Evolutionary conservation across 2,113 vertebrate genomes (phyloP).

Genomic region (Menura novaehollandiae): DNA sequence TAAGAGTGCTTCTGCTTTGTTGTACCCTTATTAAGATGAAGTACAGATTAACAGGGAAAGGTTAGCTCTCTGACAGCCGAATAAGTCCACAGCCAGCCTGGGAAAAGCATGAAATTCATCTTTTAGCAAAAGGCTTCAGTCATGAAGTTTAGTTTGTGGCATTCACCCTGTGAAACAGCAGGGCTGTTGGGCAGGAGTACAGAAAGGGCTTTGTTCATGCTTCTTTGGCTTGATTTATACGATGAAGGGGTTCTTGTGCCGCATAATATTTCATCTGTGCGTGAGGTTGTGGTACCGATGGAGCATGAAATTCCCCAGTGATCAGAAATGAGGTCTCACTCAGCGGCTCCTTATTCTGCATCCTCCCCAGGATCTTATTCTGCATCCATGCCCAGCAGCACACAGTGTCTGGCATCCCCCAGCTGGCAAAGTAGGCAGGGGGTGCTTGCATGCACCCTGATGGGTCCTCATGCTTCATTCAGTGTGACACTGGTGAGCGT

Average conservation of each 20-base stretch:
- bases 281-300: neutral
- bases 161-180: neutral
- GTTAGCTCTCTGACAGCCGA: neutral
- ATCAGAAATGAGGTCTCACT: neutral
- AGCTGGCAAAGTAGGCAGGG: neutral
- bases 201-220: constrained; percentile 45
- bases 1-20: neutral
- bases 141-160: constrained; percentile 9
- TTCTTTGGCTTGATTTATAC: constrained; percentile 1
- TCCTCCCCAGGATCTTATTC: neutral
- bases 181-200: neutral
- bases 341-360: neutral
- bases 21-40: neutral
- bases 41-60: neutral
- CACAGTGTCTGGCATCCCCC: neutral
- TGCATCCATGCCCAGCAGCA: neutral
- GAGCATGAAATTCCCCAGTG: constrained; percentile 27
- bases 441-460: neutral
- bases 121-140: constrained; percentile 21
- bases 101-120: constrained; percentile 34
- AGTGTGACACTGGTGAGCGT: rapidly evolving
- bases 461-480: neutral
- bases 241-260: neutral
- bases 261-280: constrained; percentile 29
- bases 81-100: neutral